Evolutionary conservation across 2,113 vertebrate genomes (phyloP).

Genomic region (Piaya cayana): DNA sequence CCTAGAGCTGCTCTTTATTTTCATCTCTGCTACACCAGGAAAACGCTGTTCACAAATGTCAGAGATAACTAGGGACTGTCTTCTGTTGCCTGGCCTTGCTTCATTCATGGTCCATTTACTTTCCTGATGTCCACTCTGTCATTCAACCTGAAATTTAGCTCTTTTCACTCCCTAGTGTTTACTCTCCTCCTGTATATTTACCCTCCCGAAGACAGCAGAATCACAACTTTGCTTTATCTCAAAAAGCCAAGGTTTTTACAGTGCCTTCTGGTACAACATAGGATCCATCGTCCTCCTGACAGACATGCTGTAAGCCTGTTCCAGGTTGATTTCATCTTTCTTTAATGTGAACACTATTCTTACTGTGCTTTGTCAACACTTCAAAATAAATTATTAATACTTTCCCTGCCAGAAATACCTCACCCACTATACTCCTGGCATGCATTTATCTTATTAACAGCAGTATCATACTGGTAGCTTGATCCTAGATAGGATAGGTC

Average conservation of each 20-base stretch:
- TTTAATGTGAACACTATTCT: not conserved
- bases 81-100: not conserved
- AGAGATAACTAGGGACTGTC: not conserved
- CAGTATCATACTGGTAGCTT: not conserved
- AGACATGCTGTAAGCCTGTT: not conserved
- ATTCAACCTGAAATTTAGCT: not conserved
- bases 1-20: not conserved
- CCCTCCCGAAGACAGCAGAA: not conserved
- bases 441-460: not conserved
- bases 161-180: not conserved
- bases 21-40: not conserved
- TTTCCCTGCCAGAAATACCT: not conserved
- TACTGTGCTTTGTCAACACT: not conserved
- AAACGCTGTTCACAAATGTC: not conserved
- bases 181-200: not conserved
- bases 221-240: not conserved
- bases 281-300: rapidly evolving
- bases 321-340: not conserved
- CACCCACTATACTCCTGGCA: not conserved
- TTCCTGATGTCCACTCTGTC: not conserved
- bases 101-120: not conserved
- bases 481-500: not conserved
- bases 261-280: not conserved
- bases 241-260: not conserved
- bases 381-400: not conserved